Evolutionary conservation across 2,888 invertebrate genomes (phyloP).

Genomic region (Halictus ligatus): DNA sequence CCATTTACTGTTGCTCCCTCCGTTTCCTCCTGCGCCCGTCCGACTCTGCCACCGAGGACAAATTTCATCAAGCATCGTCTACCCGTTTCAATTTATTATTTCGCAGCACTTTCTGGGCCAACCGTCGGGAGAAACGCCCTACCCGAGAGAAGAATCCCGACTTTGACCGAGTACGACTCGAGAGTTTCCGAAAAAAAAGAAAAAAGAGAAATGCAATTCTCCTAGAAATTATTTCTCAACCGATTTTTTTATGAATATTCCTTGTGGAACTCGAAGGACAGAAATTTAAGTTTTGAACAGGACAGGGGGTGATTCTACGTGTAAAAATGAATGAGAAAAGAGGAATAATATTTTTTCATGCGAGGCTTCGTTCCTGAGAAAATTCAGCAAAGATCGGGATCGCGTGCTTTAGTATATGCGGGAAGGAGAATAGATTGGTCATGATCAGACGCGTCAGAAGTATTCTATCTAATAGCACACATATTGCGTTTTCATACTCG

Average conservation of each 20-base stretch:
- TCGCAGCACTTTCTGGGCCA: background rate
- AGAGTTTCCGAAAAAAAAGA: background rate
- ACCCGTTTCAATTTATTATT: slow-evolving; percentile 26
- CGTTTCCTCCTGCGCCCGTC: background rate
- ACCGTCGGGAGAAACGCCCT: background rate
- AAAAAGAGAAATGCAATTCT: no score
- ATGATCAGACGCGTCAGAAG: no score
- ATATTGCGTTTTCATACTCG: no score
- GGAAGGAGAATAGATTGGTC: no score
- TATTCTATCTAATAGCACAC: no score
- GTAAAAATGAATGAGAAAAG: no score
- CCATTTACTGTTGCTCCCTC: slow-evolving; percentile 12
- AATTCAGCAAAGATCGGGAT: no score
- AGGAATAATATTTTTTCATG: no score
- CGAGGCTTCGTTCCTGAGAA: no score
- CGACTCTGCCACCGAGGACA: background rate
- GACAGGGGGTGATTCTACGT: background rate
- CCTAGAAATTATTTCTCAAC: background rate
- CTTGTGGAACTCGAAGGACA: no score
- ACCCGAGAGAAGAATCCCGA: background rate
- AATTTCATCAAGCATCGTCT: slow-evolving; percentile 26
- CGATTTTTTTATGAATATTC: background rate
- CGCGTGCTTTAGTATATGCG: no score
- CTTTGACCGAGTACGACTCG: background rate
- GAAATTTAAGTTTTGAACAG: no score